Evolutionary conservation across 2,797 vertebrate species (phyloP).

Genomic region (Pangasius krempfi): DNA sequence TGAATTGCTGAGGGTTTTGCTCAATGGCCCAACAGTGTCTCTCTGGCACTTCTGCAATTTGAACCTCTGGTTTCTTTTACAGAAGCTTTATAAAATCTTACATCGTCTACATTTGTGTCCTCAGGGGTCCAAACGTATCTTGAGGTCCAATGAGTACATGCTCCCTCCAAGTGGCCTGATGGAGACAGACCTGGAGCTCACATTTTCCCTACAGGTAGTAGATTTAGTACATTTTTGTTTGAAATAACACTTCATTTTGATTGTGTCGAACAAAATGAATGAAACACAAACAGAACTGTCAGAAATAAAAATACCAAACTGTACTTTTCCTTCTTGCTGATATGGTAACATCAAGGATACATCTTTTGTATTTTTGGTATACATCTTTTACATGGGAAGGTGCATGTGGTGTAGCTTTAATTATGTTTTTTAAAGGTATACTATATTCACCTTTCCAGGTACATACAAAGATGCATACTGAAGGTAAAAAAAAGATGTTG

Average conservation of each 20-base stretch:
- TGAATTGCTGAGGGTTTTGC: background rate
- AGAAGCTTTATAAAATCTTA: background rate
- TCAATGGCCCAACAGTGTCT: background rate
- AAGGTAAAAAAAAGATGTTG: background rate
- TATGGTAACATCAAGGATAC: background rate
- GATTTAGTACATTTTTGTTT: background rate
- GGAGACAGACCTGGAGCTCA: slow-evolving; percentile 82
- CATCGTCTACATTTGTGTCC: slow-evolving; percentile 10
- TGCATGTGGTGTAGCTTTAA: background rate
- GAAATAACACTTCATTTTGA: background rate
- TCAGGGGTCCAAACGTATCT: slow-evolving; percentile 79
- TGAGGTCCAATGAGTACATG: slow-evolving; percentile 80
- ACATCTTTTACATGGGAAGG: background rate
- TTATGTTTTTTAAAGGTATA: background rate
- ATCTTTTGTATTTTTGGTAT: background rate
- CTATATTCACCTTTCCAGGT: background rate
- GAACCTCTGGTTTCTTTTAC: background rate
- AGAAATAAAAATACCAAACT: background rate
- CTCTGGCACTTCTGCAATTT: background rate
- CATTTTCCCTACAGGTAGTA: slow-evolving; percentile 80
- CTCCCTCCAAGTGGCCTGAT: slow-evolving; percentile 80
- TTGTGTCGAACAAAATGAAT: background rate
- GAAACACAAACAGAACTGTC: background rate
- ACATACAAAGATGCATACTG: background rate
- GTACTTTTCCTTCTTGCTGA: background rate